Conservation (phyloP, 1,140 invertebrate genomes). For the Spodoptera litura region DNA sequence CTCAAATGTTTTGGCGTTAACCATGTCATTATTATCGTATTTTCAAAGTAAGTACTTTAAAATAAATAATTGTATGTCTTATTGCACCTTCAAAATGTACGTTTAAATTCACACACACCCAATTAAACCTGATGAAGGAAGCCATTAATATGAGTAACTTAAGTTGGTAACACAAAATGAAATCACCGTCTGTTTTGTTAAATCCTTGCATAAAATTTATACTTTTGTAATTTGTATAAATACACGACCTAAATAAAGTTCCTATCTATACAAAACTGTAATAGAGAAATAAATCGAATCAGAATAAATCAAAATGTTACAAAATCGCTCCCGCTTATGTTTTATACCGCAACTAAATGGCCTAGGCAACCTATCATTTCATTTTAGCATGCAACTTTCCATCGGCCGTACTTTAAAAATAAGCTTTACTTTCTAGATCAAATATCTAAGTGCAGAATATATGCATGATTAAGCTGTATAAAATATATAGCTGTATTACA, state of each 20-base stretch:
- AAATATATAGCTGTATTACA: not conserved
- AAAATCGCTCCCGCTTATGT: slow-evolving; percentile 15
- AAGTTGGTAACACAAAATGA: no score
- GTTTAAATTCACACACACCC: not conserved
- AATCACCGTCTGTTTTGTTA: no score
- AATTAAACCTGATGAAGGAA: not conserved
- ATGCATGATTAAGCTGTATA: not conserved
- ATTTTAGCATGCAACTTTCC: slow-evolving; percentile 32
- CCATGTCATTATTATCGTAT: slow-evolving; percentile 41
- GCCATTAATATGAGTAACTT: no score
- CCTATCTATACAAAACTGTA: no score
- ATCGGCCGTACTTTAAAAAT: slow-evolving; percentile 18
- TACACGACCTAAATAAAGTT: no score
- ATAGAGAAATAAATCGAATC: not conserved
- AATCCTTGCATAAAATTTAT: no score
- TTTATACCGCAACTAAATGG: not conserved
- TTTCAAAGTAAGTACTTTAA: not conserved
- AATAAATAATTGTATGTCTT: not conserved
- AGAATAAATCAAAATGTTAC: not conserved
- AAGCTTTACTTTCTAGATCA: slow-evolving; percentile 31
- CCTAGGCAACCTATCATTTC: slow-evolving; percentile 26
- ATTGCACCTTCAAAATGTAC: not conserved
- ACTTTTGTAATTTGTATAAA: no score
- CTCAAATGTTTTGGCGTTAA: slow-evolving; percentile 29
- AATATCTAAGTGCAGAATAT: not conserved